Evolutionary conservation across 2,888 invertebrate species (phyloP).

Genomic region (Argyra leucocephala): DNA sequence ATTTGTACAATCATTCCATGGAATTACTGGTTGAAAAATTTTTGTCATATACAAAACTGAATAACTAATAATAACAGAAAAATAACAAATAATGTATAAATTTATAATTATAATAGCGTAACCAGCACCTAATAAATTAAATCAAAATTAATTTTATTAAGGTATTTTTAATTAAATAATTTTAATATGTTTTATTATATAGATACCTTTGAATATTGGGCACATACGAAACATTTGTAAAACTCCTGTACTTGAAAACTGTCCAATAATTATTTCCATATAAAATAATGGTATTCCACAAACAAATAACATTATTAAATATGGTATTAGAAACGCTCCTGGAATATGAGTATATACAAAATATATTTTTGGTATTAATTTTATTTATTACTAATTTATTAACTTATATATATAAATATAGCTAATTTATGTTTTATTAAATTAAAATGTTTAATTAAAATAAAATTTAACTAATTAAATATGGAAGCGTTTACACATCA

Average conservation of each 20-base stretch:
- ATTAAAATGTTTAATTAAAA: no score
- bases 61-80: slow-evolving; percentile 77
- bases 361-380: no score
- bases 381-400: no score
- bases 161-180: slow-evolving; percentile 1
- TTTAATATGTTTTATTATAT: background rate
- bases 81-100: slow-evolving; percentile 70
- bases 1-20: slow-evolving; percentile 70
- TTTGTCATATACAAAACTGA: slow-evolving; percentile 59
- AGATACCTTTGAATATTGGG: slow-evolving; percentile 74
- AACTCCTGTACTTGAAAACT: slow-evolving; percentile 73
- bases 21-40: slow-evolving; percentile 56
- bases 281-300: slow-evolving; percentile 84
- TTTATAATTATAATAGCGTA: slow-evolving; percentile 74
- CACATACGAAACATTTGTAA: slow-evolving; percentile 70
- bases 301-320: slow-evolving; percentile 65
- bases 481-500: no score
- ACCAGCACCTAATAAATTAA: slow-evolving; percentile 60
- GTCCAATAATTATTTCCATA: slow-evolving; percentile 77
- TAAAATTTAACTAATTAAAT: no score
- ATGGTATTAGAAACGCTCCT: slow-evolving; percentile 75
- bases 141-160: background rate
- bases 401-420: no score
- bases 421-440: no score
- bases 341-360: no score